Conservation (phyloP, 2,113 vertebrate species). For the Astur gentilis region DNA sequence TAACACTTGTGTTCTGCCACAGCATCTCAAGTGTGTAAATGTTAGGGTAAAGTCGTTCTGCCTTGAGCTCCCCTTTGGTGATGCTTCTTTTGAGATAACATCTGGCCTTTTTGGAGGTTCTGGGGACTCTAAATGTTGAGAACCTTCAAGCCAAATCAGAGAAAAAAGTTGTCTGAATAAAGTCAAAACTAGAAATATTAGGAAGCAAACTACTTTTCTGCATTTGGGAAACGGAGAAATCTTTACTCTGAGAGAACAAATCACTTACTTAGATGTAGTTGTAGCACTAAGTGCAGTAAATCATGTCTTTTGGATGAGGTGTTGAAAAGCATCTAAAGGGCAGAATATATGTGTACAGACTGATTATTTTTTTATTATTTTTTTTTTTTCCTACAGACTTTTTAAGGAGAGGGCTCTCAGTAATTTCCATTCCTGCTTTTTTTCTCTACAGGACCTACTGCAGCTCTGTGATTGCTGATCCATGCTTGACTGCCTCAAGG, state of each 20-base stretch:
- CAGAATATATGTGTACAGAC: background rate
- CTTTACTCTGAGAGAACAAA: background rate
- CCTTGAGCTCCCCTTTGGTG: background rate
- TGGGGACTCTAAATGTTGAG: background rate
- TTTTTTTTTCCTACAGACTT: background rate
- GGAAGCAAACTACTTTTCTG: background rate
- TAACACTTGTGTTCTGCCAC: slow-evolving; percentile 30
- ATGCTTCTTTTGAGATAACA: background rate
- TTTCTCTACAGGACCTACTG: background rate
- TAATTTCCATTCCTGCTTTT: background rate
- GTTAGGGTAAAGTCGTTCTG: background rate
- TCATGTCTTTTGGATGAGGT: background rate
- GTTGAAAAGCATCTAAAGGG: background rate
- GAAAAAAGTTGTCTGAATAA: background rate
- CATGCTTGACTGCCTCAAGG: background rate
- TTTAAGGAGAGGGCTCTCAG: background rate
- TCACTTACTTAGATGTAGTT: background rate
- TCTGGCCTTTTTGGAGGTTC: background rate
- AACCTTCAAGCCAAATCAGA: background rate
- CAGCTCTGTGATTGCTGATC: slow-evolving; percentile 33
- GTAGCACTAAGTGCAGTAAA: background rate
- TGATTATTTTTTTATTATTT: background rate
- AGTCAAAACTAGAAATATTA: background rate
- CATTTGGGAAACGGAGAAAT: background rate
- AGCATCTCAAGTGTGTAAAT: background rate